These are phyloP conservation scores for Bacillus rossius DNA, from an alignment of 1,140 invertebrate genomes.

Conservation along the genomic window DNA sequence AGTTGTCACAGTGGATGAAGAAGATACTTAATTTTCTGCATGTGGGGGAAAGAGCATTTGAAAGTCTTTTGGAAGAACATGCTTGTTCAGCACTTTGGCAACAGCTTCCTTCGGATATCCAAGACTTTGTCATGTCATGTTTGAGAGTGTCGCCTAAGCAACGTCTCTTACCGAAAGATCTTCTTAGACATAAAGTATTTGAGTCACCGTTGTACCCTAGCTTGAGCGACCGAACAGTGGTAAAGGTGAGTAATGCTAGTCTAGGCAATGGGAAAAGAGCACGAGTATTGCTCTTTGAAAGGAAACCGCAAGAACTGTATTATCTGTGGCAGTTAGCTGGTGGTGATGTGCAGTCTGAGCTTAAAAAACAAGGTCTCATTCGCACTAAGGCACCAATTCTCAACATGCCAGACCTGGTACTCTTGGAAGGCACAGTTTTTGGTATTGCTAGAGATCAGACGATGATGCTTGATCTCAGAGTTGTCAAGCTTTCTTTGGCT, in stretches of 20 bases:
- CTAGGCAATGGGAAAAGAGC: slow-evolving; percentile 21
- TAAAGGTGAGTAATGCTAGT: background rate
- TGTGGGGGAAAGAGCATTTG: slow-evolving; percentile 54
- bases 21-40: slow-evolving; percentile 68
- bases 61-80: slow-evolving; percentile 70
- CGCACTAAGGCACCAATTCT: slow-evolving; percentile 73
- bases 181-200: background rate
- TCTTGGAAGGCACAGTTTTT: slow-evolving; percentile 73
- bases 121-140: slow-evolving; percentile 1
- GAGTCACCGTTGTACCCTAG: background rate
- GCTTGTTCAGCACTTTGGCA: slow-evolving; percentile 59
- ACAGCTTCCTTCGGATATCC: slow-evolving; percentile 20
- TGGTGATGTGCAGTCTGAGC: slow-evolving; percentile 84
- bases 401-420: slow-evolving; percentile 69
- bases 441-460: slow-evolving; percentile 68
- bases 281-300: slow-evolving; percentile 48
- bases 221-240: background rate
- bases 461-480: slow-evolving; percentile 72
- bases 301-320: slow-evolving; percentile 76
- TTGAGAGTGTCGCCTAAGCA: background rate
- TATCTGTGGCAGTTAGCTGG: slow-evolving; percentile 94
- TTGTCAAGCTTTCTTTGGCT: slow-evolving; percentile 75
- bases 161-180: background rate
- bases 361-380: slow-evolving; percentile 88
- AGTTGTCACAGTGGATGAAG: slow-evolving; percentile 62